These are phyloP conservation scores for Lysandra coridon DNA, from an alignment of 2,888 invertebrate genomes.

Conservation along the genomic window DNA sequence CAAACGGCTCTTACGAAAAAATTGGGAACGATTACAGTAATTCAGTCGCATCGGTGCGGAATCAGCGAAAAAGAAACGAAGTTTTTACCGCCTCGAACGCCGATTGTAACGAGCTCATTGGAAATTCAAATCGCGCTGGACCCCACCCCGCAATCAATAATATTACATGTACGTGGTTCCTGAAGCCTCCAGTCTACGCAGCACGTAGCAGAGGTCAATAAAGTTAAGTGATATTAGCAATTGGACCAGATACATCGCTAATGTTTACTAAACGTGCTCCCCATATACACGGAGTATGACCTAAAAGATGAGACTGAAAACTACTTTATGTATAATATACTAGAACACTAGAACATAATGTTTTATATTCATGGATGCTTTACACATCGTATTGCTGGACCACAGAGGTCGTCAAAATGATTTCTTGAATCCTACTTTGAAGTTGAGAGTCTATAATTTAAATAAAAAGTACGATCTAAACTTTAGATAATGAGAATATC, in stretches of 20 bases:
- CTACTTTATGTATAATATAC: too few species aligned
- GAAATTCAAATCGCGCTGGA: slow-evolving; percentile 76
- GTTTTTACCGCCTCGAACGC: slow-evolving; percentile 65
- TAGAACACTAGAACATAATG: too few species aligned
- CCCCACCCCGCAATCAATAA: slow-evolving; percentile 77
- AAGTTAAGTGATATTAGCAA: slow-evolving; percentile 30
- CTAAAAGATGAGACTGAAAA: too few species aligned
- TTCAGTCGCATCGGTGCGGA: slow-evolving; percentile 56
- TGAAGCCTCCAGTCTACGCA: slow-evolving; percentile 55
- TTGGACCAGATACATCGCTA: slow-evolving; percentile 12
- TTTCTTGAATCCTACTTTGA: too few species aligned
- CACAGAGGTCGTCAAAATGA: too few species aligned
- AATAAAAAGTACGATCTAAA: too few species aligned
- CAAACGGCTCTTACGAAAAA: slow-evolving; percentile 47
- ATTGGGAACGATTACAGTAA: slow-evolving; percentile 53
- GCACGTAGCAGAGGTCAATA: slow-evolving; percentile 45
- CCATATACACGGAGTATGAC: not conserved
- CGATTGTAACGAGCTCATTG: slow-evolving; percentile 78
- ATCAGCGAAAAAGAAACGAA: slow-evolving; percentile 65
- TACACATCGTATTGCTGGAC: too few species aligned
- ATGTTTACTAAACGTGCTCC: not conserved
- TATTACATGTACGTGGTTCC: slow-evolving; percentile 78
- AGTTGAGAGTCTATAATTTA: too few species aligned
- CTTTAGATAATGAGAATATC: too few species aligned
- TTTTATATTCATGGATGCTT: too few species aligned